Evolutionary conservation across 92 coral and sea anemone species (phyloP), one percentile per base, ranked within the genome.

Genomic region (Actinostola sp.): DNA sequence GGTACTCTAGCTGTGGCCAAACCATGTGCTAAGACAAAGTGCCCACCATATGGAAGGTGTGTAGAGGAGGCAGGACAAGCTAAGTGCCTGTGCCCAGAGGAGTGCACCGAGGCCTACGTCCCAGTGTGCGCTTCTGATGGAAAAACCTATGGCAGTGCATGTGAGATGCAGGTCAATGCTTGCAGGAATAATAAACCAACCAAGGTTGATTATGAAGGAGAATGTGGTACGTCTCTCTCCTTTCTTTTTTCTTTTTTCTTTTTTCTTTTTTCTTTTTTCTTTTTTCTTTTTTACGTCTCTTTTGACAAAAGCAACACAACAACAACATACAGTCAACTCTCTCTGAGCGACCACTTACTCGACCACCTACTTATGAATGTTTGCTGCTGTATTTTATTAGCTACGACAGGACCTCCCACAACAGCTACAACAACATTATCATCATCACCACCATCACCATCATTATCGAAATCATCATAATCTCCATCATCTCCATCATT

Each of bases 51-150:
- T 63, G 68, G 57, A 43, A 29, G 53, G 1, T 93, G 98, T 61
- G 89, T 77, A n/a, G 79, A 83, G 33, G 75, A 70, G 28, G 81
- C 87, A 58, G 91, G 85, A 26, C 67, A 78, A 58, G 91, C 96
- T 14, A 73, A 62, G 21, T 93, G 98, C 43, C 74, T 68, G 11
- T 93, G 98, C 51, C 67, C 33, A 34, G 59, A 38, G 29, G 80
- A 23, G 0, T 93, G 98, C 56, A 72, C 91, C 16, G 26, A 54
- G 0, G 89, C 77, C 28, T 73, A 72, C n/a, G 44, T n/a, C 5
- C 98, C 98, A 3, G 91, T 90, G 0, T 93, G 98, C 61, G 98
- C 89, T 1, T 82, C 92, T 31, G 84, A 92, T 28, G 89, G 80
- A 63, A 84, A 76, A 63, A 92, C 92, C 0, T 89, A 92, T 63